phyloP scores from a whole-genome alignment of 1,140 invertebrate species.

The Anadara kagoshimensis region DNA sequence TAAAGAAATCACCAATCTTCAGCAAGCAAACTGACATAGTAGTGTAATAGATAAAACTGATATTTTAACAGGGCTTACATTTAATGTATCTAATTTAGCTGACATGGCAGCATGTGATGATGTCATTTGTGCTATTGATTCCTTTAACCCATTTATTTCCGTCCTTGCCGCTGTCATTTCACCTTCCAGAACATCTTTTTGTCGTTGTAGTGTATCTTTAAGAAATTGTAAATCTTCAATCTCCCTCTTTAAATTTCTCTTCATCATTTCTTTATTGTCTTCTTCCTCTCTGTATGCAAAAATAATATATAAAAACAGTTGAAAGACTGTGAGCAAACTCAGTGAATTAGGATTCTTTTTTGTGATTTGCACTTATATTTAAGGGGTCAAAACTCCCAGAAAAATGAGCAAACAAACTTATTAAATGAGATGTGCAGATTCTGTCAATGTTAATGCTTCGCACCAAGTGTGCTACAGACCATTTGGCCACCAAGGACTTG shows the following conservation, averaged over 20 bases:
- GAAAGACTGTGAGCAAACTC: no score
- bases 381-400: not conserved
- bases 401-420: not conserved
- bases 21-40: no score
- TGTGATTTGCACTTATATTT: not conserved
- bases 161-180: slow-evolving; percentile 59
- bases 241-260: slow-evolving; percentile 60
- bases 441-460: no score
- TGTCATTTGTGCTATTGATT: slow-evolving; percentile 62
- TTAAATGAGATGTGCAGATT: no score
- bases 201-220: slow-evolving; percentile 60
- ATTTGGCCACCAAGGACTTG: no score
- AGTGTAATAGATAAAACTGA: no score
- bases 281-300: slow-evolving; percentile 50
- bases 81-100: slow-evolving; percentile 68
- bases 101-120: slow-evolving; percentile 65
- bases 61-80: slow-evolving; percentile 51
- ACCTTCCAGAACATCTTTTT: slow-evolving; percentile 63
- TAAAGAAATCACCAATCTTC: no score
- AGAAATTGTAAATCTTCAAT: slow-evolving; percentile 67
- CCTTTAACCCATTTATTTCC: slow-evolving; percentile 65
- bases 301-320: not conserved
- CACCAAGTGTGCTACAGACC: no score
- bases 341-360: no score
- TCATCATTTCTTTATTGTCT: slow-evolving; percentile 57